Conservation (phyloP, 2,113 vertebrate genomes). For the Syngnathus typhle region DNA sequence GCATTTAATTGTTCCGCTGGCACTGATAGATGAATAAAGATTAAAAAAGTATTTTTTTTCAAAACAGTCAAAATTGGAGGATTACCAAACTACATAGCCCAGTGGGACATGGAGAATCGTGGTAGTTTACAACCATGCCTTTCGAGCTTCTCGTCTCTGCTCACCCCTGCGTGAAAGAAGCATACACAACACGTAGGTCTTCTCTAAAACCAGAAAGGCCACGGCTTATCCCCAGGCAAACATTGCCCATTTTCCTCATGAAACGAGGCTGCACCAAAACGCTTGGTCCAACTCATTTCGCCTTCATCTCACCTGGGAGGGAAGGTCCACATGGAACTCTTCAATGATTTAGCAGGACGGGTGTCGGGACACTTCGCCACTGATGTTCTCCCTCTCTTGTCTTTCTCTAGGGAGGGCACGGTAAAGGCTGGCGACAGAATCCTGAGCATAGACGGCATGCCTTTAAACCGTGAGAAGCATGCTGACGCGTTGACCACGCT, state of each 20-base stretch:
- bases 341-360: constrained; percentile 42
- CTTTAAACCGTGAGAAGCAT: constrained; percentile 84
- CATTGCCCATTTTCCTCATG: constrained; percentile 28
- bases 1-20: too few relatives aligned
- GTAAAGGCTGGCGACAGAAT: constrained; percentile 87
- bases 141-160: background rate
- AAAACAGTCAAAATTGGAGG: too few relatives aligned
- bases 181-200: constrained; percentile 21
- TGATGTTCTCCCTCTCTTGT: background rate
- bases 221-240: constrained; percentile 47
- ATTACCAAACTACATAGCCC: background rate
- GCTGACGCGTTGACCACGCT: constrained; percentile 83
- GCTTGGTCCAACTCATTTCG: constrained; percentile 40
- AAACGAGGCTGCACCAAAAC: constrained; percentile 26
- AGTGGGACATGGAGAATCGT: background rate
- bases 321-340: constrained; percentile 41
- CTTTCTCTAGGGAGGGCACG: constrained; percentile 82
- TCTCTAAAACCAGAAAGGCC: constrained; percentile 51
- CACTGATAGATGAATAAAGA: too few relatives aligned
- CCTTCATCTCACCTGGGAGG: constrained; percentile 57
- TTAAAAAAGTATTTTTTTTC: too few relatives aligned
- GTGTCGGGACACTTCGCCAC: constrained; percentile 19
- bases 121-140: background rate
- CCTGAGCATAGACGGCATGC: constrained; percentile 86
- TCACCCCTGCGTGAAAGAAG: constrained; percentile 25